Evolutionary conservation across 2,113 vertebrate genomes (phyloP).

Genomic region (Bubo blakistoni): DNA sequence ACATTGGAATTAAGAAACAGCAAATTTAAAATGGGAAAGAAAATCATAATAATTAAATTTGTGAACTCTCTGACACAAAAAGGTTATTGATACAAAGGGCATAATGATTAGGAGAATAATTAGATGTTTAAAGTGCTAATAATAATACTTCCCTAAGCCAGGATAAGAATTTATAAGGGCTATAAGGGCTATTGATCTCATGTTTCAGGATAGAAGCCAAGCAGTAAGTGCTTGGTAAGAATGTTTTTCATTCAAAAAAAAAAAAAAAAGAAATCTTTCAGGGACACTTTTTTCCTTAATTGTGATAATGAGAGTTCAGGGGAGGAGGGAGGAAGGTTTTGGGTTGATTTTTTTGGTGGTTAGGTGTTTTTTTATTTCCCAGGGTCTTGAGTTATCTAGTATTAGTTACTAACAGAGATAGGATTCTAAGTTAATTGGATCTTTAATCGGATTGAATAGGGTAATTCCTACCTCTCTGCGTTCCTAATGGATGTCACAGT

Average conservation of each 20-base stretch:
- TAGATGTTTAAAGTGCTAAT: neutral
- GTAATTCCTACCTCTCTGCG: slow-evolving; percentile 30
- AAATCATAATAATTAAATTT: neutral
- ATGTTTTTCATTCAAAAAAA: too few species aligned
- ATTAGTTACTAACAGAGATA: neutral
- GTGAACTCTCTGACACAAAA: neutral
- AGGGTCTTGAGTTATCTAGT: neutral
- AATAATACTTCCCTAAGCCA: neutral
- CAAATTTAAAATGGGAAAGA: neutral
- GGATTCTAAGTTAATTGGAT: slow-evolving; percentile 43
- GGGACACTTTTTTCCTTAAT: neutral
- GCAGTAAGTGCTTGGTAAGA: neutral
- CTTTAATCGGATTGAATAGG: slow-evolving; percentile 44
- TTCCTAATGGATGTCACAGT: slow-evolving; percentile 23
- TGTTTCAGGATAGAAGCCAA: neutral
- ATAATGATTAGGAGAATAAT: neutral
- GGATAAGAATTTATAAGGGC: neutral
- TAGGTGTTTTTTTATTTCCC: neutral
- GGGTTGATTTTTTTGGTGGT: neutral
- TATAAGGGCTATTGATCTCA: neutral
- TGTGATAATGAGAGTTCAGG: neutral
- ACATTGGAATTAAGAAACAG: neutral
- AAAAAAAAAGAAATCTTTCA: neutral
- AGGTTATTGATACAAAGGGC: neutral
- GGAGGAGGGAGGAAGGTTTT: neutral